Conservation (phyloP, 2,113 vertebrate species). For the Xenopus borealis region DNA sequence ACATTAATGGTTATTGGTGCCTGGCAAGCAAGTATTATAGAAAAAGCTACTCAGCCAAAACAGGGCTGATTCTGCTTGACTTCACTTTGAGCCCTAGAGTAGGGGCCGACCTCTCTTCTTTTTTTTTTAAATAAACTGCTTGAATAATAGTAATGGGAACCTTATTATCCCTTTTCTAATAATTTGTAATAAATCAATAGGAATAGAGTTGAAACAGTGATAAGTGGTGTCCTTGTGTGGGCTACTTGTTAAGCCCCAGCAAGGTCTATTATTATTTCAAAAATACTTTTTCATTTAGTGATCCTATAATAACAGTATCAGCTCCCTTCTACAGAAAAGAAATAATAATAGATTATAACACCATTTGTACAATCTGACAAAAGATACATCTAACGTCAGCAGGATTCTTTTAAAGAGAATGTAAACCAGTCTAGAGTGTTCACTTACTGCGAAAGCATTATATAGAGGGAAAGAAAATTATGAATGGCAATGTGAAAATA, state of each 20-base stretch:
- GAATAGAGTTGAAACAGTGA: constrained; percentile 24
- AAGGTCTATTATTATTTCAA: constrained; percentile 41
- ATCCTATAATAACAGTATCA: constrained; percentile 38
- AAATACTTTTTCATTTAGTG: constrained; percentile 26
- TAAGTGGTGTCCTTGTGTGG: constrained; percentile 37
- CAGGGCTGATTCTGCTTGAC: neutral
- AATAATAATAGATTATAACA: constrained; percentile 43
- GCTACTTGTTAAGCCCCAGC: constrained; percentile 25
- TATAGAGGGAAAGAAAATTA: neutral
- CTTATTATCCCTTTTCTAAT: constrained; percentile 26
- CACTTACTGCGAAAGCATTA: neutral
- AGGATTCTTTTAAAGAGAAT: constrained; percentile 1
- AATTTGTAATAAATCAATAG: constrained; percentile 45
- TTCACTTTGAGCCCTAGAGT: neutral
- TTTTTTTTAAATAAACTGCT: constrained; percentile 2
- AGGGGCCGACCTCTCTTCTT: neutral
- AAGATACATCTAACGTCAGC: constrained; percentile 26
- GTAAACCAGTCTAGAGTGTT: neutral
- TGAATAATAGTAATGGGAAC: neutral
- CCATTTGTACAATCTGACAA: constrained; percentile 37
- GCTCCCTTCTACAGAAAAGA: constrained; percentile 28
- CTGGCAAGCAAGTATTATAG: neutral
- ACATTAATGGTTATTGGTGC: neutral
- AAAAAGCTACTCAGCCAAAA: neutral
- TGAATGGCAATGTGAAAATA: neutral